Percentiles rank a stretch among this genome's conserved stretches.
Conservation (phyloP, 2,888 invertebrate genomes). For the Byasa hedistus region DNA sequence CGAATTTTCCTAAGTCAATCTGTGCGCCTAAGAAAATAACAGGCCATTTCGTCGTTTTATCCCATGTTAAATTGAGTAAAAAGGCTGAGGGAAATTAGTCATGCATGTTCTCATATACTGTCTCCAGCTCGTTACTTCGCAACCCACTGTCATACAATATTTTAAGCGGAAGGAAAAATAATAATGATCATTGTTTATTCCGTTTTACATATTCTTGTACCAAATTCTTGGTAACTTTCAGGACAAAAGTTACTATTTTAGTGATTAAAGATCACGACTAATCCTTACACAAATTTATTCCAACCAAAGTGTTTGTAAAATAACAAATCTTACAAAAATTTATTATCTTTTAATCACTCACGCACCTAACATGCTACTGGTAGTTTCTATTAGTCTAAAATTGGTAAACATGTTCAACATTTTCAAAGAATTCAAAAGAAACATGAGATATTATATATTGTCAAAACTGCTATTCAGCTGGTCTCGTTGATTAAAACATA, state of each 20-base stretch:
- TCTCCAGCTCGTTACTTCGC: conserved; percentile 15
- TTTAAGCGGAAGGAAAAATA: conserved; percentile 2
- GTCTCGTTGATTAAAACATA: no score
- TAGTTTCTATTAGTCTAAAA: no score
- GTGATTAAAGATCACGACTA: no score
- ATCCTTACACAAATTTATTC: no score
- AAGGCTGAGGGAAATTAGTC: conserved; percentile 17
- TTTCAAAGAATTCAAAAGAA: no score
- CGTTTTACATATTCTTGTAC: background rate
- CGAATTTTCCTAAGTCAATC: conserved; percentile 6
- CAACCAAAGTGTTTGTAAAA: no score
- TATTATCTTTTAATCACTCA: no score
- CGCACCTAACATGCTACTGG: no score
- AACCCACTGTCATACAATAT: conserved; percentile 13
- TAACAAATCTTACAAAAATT: no score
- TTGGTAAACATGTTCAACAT: no score
- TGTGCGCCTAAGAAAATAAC: conserved; percentile 10
- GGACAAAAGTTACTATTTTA: background rate
- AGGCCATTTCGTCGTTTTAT: conserved; percentile 1
- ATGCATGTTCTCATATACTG: conserved; percentile 22
- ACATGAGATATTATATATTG: no score
- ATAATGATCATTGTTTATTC: conserved; percentile 1
- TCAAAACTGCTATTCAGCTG: no score
- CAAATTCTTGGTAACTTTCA: background rate
- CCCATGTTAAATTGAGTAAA: conserved; percentile 24